Evolutionary conservation across 92 coral and sea anemone genomes (phyloP).

Genomic region (Parazoanthus swiftii): DNA sequence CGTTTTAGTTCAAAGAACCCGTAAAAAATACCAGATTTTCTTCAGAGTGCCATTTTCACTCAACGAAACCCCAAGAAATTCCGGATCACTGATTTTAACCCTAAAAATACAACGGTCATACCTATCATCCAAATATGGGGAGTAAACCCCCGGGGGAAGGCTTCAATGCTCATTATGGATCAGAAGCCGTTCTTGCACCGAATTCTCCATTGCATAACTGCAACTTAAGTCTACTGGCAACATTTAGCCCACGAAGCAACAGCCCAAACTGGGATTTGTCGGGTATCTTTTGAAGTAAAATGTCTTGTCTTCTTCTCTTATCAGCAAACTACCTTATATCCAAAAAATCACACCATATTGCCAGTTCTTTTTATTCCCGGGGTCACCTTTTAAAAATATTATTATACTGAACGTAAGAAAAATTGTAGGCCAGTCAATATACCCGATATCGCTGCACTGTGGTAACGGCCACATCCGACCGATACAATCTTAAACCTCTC

Average conservation of each 20-base stretch:
- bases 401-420: background rate
- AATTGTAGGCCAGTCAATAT: background rate
- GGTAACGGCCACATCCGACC: constrained; percentile 84
- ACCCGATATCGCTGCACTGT: constrained; percentile 94
- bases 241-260: background rate
- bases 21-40: too few relatives aligned
- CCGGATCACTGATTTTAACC: too few relatives aligned
- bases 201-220: background rate
- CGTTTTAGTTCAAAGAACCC: too few relatives aligned
- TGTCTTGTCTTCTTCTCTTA: background rate
- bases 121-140: too few relatives aligned
- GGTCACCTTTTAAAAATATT: background rate
- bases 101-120: too few relatives aligned
- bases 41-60: too few relatives aligned
- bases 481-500: constrained; percentile 58
- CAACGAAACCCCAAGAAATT: too few relatives aligned
- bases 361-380: background rate
- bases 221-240: background rate
- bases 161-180: background rate
- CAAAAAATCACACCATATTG: background rate
- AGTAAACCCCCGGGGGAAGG: too few relatives aligned
- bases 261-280: background rate
- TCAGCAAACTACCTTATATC: background rate
- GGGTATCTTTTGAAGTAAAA: background rate
- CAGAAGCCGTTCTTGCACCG: background rate